Percentiles rank a stretch among this genome's conserved stretches.
Conservation (phyloP, 1,140 invertebrate species). For the Artemia franciscana region DNA sequence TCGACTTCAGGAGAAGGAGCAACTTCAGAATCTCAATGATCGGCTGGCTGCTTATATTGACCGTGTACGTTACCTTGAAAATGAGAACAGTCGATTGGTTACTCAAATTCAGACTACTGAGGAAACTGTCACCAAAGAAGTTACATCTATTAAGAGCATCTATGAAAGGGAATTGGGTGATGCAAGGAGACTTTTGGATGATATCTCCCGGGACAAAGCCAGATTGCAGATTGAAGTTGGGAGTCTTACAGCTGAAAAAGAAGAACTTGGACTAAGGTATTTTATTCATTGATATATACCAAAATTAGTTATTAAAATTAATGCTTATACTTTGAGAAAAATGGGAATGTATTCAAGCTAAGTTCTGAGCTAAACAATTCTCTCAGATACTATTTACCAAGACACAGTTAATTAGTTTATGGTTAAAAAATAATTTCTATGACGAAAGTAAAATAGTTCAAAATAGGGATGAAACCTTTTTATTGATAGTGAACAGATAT, state of each 20-base stretch:
- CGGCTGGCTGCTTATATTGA: constrained; percentile 88
- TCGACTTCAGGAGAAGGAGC: constrained; percentile 75
- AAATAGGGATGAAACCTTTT: no score
- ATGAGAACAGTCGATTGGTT: constrained; percentile 62
- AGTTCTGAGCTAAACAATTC: no score
- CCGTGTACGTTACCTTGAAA: constrained; percentile 64
- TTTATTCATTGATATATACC: no score
- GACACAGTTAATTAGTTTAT: no score
- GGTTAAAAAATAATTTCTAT: no score
- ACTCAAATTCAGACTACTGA: constrained; percentile 20
- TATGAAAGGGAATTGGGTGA: constrained; percentile 79
- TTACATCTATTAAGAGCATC: constrained; percentile 64
- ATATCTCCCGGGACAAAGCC: constrained; percentile 66
- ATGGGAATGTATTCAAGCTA: no score
- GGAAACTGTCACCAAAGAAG: constrained; percentile 58
- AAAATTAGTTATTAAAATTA: no score
- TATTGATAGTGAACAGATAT: no score
- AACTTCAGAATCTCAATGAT: constrained; percentile 81
- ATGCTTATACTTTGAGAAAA: no score
- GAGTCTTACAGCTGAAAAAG: constrained; percentile 56
- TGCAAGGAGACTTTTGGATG: constrained; percentile 62
- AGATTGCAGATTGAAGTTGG: constrained; percentile 71
- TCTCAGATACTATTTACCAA: no score
- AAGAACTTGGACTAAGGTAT: constrained; percentile 59
- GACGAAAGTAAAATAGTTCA: no score